Base-by-base conservation (phyloP, 1,140 invertebrate genomes). In the Drosophila sp. region DNA sequence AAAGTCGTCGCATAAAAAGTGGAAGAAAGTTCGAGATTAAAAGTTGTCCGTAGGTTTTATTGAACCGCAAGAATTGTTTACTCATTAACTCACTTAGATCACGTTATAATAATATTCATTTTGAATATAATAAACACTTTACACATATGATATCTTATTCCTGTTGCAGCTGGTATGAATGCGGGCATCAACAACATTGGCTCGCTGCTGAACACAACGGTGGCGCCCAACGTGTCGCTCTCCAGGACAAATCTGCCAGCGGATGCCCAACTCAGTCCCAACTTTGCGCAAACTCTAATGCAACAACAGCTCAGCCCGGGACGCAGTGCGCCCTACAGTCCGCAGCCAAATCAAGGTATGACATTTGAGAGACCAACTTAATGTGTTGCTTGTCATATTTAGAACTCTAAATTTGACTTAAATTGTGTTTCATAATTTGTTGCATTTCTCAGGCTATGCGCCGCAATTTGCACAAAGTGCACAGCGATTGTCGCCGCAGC, bases 211-310 rank as follows among this genome's bases (percentile, higher is more conserved):
- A 97, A 96, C 89, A 95, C 95, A n/a, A 94, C 95, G 16, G 95
- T 96, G 66, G 96, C 96, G 16, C 96, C 95, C 7, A 97, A 97
- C 92, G 96, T 97, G 7, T 95, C 96, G 25, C 92, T 93, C 29
- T 92, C 96, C 93, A 93, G 95, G 69, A 95, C 94, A 25, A 96
- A 94, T 92, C 93, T 95, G 74, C 91, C 91, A n/a, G 93, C 95
- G 76, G 95, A 96, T 90, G 94, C 95, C 16, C 95, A 96, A 92
- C 93, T 95, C 36, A 95, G 95, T 77, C 95, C 95, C 29, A 93
- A 93, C 82, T 96, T 94, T 91, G 76, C 91, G 8, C 91, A 91
- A 58, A 84, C 72, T 4, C 56, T 92, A 65, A 82, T 91, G 76
- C 89, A 92, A 74, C 91, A 92, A 58, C 91, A 92, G 53, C 72